Evolutionary conservation across 2,888 invertebrate genomes (phyloP), one percentile per base, ranked within the genome.

Genomic region (Dermolepida albohirtum): DNA sequence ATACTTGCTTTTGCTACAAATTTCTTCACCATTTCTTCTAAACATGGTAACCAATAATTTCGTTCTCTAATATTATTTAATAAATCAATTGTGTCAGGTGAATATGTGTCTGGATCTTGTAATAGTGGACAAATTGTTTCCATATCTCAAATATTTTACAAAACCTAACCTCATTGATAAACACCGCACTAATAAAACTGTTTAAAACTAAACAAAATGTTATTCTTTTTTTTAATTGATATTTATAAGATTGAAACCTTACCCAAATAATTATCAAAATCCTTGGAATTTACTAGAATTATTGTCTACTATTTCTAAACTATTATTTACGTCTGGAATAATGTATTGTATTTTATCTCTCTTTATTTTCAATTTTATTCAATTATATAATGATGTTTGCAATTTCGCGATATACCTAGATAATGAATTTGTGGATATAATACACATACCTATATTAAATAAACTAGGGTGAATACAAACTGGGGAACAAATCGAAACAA

Each of bases 61-160:
- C 94, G 89, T 11, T 97, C 97, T 80, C 93, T 92, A 73, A 87
- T 86, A 82, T 98, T 96, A 76, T 89, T 88, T 70, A 92, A 89
- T 67, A 98, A 87, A 84, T 98, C 96, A 73, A 96, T 90, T 34
- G 96, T 95, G 82, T 98, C 98, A 0, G 98, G 96, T 81, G 89
- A 89, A 85, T 98, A 98, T 78, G 88, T 87, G 74, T 88, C 86
- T 64, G 92, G 91, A 83, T 95, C 90, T 74, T 88, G 87, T 70
- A 98, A 85, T 74, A 98, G 84, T 6, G 93, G 92, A 79, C 94
- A 94, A 63, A 92, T 86, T 59, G 70, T 73, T 66, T 73, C 72
- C 68, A 68, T 68, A 50, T 49, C 64, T 54, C 44, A 40, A 40
- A 59, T 43, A 47, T 55, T 59, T 43, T 47, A 59, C 29, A 49